phyloP scores from a whole-genome alignment of 1,140 invertebrate species.

The Nixonia krombeini region DNA sequence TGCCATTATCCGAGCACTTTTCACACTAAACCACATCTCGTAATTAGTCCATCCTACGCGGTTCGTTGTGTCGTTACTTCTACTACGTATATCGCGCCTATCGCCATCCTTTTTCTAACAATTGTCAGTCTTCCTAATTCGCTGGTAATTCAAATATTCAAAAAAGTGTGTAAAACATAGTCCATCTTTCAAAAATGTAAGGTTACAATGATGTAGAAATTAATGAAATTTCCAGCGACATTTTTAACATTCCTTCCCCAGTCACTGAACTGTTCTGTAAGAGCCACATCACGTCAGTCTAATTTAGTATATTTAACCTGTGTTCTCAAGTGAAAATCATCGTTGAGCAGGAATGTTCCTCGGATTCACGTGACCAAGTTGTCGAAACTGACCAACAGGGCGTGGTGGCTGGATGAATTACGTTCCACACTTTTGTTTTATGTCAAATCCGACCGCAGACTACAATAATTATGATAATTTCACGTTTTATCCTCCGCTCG shows the following conservation, averaged over 20 bases:
- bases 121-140: too few species aligned
- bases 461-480: slow-evolving; percentile 30
- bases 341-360: neutral
- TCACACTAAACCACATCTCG: slow-evolving; percentile 16
- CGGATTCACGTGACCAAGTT: slow-evolving; percentile 10
- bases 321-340: slow-evolving; percentile 11
- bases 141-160: too few species aligned
- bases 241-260: too few species aligned
- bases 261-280: too few species aligned
- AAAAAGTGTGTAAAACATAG: too few species aligned
- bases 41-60: neutral
- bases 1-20: slow-evolving; percentile 34
- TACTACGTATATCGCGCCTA: too few species aligned
- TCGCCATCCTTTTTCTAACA: too few species aligned
- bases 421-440: slow-evolving; percentile 18
- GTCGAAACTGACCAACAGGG: slow-evolving; percentile 17
- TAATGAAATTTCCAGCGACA: too few species aligned
- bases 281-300: too few species aligned
- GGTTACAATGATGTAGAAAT: too few species aligned
- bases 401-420: slow-evolving; percentile 26
- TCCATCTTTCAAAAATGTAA: too few species aligned
- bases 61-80: neutral
- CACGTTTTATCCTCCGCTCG: slow-evolving; percentile 4
- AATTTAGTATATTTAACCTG: neutral
- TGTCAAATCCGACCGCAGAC: slow-evolving; percentile 5